Base-by-base conservation (phyloP, 2,888 invertebrate genomes). In the Leistus spinibarbis region DNA sequence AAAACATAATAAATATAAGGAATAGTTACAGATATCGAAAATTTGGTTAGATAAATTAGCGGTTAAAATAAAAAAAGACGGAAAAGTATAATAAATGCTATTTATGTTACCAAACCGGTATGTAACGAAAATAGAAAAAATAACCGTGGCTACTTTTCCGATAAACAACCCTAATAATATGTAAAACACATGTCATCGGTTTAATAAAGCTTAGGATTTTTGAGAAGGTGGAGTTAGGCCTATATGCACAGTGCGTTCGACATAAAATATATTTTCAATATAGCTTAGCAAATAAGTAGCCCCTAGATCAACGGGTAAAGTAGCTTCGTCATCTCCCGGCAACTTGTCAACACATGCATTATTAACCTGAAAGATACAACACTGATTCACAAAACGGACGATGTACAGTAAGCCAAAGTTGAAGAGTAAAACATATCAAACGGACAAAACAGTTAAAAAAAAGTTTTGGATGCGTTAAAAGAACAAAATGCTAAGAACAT, bases 301-400 rank as follows among this genome's bases (percentile, higher is more conserved):
- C 54, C 63, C 24, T 64, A 66, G 17, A 66, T 20, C 66, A 66
- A 66, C 19, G 16, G 16, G 17, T 40, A 27, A 27, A 64, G 13
- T 64, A 64, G 24, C 24, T 13, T 19, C 16, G 53, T 13, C 24
- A 9, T 7, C 27, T 24, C 24, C 23, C 27, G 10, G 20, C 20
- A 62, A 62, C 20, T 23, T 17, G 24, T 17, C 7, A 27, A 66
- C 40, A 17, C 53, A 66, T 66, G 40, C 19, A 66, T 19, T 17
- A 40, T 10, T 64, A 53, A 23, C 66, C 66, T 66, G 40, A 53
- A 66, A 66, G 27, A 27, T 53, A 66, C 66, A 66, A 66, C 66
- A 66, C 20, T 53, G 66, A 40, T 20, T 27, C 22, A 66, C 66
- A 66, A 66, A 27, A 40, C 17, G 40, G 64, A 64, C 9, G 20